Conservation (phyloP, 2,888 invertebrate genomes). For the Crossocerus cetratus region DNA sequence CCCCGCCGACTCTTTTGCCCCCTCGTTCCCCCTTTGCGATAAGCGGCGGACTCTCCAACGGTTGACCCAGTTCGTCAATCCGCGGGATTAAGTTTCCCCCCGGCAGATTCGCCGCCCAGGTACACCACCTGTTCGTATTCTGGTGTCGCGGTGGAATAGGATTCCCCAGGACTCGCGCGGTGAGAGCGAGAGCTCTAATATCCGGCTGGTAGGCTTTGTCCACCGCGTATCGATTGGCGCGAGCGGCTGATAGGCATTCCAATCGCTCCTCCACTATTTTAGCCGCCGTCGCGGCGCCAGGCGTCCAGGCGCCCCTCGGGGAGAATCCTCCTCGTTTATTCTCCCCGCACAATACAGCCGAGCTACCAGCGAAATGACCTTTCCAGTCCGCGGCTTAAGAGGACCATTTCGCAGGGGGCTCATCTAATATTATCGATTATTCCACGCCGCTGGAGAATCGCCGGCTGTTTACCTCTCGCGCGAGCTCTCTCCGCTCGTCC, state of each 20-base stretch:
- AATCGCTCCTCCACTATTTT: background rate
- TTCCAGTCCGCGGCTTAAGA: no score
- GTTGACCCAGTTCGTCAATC: constrained; percentile 47
- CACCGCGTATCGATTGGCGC: background rate
- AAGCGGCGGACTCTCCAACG: constrained; percentile 29
- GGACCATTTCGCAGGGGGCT: no score
- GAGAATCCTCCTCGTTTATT: constrained; percentile 63
- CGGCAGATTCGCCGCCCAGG: constrained; percentile 3
- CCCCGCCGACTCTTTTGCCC: no score
- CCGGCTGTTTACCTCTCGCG: no score
- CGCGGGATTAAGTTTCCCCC: constrained; percentile 44
- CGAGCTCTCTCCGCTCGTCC: no score
- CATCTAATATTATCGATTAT: no score
- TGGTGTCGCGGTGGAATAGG: constrained; percentile 29
- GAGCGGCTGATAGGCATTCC: background rate
- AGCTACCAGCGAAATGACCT: no score
- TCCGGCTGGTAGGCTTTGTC: constrained; percentile 7
- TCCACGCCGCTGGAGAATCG: no score
- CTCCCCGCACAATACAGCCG: constrained; percentile 57
- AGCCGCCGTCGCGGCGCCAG: constrained; percentile 63
- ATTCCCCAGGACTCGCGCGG: constrained; percentile 22
- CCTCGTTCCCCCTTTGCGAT: no score
- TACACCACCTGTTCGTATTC: constrained; percentile 28
- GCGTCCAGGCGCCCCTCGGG: constrained; percentile 65
- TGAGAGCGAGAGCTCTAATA: constrained; percentile 14